Base-by-base conservation (phyloP, 2,888 invertebrate species). In the Acanthococcus lagerstroemiae region DNA sequence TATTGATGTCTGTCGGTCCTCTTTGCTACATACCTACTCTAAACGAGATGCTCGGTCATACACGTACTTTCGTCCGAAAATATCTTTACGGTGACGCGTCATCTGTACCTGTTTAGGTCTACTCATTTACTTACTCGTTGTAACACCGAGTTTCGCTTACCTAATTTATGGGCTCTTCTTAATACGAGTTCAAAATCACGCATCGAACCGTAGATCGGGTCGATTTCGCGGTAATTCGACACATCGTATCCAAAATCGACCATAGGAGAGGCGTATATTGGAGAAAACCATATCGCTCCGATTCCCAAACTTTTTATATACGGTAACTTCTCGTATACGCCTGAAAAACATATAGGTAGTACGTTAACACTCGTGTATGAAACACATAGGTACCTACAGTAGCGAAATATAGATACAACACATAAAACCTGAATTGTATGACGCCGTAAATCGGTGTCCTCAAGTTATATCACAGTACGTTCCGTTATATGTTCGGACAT, bases 201-300 rank as follows among this genome's bases (percentile, higher is more conserved):
- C 63, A 63, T 63, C 12, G 52, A 37, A 12, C 63, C 63, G 25
- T 48, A 63, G 22, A 30, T 54, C 7, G 44, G 24, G 5, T 63
- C 63, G 15, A 63, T 63, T 37, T 52, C 54, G 22, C 63, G 19
- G 19, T 52, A 63, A 24, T 63, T 63, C n/a, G 63, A 63, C 22
- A 63, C 54, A 22, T 63, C 63, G 37, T 63, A 63, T 5, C 63
- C 63, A 17, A 63, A 63, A 44, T 63, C 63, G 7, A 54, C 63
- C 63, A 63, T 63, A 6, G 63, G 63, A 4, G 63, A 63, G 6
- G 52, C 12, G 6, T 37, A 54, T 37, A 63, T 63, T 6, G 63
- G 63, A 22, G 63, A 63, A 12, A 63, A n/a, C 63, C 63, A 63
- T 54, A 63, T 63, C 17, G 54, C 63, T 24, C 25, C 52, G 7